Evolutionary conservation across 1,140 invertebrate genomes (phyloP), one percentile per base, ranked within the genome.

Genomic region (Lepidurus couesii): DNA sequence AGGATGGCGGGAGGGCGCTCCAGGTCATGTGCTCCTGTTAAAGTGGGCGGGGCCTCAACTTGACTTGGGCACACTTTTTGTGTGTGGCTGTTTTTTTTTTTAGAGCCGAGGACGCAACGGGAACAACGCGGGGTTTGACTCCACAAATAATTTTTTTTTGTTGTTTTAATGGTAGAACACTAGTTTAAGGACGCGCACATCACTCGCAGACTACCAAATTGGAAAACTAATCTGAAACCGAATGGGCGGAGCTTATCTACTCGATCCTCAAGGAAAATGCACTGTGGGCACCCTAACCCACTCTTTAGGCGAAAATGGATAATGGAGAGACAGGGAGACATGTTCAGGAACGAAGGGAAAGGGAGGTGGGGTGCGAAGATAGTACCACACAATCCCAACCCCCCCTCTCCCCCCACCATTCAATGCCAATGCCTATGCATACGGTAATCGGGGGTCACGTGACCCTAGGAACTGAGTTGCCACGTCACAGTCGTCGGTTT

Each of bases 351-450:
- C 34, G 34, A 65, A 16, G 45, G 45, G 45, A 8, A 21, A 21
- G 21, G 47, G 53, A 65, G 53, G 13, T n/a, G 53, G n/a, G 3
- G 16, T n/a, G 21, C 16, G 53, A 65, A 65, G 53, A 21, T 13
- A 16, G 13, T 65, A 65, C 7, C 34, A 16, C 8, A 65, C 16
- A 65, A 16, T 65, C 16, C 53, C 8, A n/a, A 65, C 0, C 53
- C 13, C 21, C 53, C 53, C 16, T 16, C 53, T 13, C 16, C 53
- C 53, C 16, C 21, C 53, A 65, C 53, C 53, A 65, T 65, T 65
- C 53, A 65, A 65, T 65, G 53, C 53, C 53, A 65, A 65, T 65
- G 53, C 53, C 53, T 65, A 65, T 65, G 53, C 53, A 65, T 65
- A 65, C 53, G 53, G 53, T 65, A 65, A 65, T 65, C 53, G 53